phyloP scores from a whole-genome alignment of 2,888 invertebrate genomes.

The Idaea biselata region DNA sequence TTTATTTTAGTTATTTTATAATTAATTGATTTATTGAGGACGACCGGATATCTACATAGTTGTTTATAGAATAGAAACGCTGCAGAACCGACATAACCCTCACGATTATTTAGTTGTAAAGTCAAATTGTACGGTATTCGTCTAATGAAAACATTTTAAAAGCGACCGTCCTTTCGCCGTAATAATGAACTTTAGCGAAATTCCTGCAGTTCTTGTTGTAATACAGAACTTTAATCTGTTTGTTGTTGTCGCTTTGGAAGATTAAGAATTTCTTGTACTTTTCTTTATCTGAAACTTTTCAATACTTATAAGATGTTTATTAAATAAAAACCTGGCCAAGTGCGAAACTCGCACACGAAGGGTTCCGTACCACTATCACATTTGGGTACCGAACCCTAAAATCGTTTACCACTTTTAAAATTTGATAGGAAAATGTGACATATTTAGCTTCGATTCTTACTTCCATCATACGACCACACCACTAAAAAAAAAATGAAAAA shows the following conservation, averaged over 20 bases:
- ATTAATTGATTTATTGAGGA: too few species aligned
- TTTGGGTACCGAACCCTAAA: too few species aligned
- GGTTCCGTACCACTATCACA: too few species aligned
- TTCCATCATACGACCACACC: too few species aligned
- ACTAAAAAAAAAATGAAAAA: too few species aligned
- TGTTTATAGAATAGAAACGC: neutral
- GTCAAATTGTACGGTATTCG: conserved; percentile 29
- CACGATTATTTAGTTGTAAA: conserved; percentile 18
- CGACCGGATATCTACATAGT: too few species aligned
- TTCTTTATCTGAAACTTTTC: neutral
- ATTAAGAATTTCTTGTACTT: neutral
- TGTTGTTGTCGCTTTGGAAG: neutral
- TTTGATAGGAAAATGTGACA: too few species aligned
- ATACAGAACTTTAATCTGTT: conserved; percentile 1
- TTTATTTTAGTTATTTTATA: too few species aligned
- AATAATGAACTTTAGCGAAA: conserved; percentile 29
- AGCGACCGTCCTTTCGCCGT: conserved; percentile 18
- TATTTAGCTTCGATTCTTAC: too few species aligned
- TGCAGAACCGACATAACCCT: conserved; percentile 1
- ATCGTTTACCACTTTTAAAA: too few species aligned
- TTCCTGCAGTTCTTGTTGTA: neutral
- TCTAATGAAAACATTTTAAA: conserved; percentile 34
- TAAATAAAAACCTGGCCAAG: too few species aligned
- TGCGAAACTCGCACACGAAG: too few species aligned
- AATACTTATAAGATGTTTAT: neutral